phyloP scores from a whole-genome alignment of 2,113 vertebrate genomes.

The Neopipo cinnamomea region DNA sequence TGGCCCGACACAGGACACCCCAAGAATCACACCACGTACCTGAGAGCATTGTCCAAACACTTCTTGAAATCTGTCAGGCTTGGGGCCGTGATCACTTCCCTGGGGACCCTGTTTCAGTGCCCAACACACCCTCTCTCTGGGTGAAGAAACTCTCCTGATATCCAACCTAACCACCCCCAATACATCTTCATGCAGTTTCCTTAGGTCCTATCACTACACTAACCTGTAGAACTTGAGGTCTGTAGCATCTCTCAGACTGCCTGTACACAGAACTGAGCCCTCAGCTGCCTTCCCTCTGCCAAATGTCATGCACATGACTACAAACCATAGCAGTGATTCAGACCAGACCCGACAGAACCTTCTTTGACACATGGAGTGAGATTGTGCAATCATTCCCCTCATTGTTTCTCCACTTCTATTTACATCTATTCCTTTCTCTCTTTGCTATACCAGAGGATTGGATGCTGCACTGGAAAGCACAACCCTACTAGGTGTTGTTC shows the following conservation, averaged over 20 bases:
- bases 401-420: background rate
- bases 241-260: background rate
- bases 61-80: background rate
- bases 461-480: background rate
- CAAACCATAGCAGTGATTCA: background rate
- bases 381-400: rapidly evolving
- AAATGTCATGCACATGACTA: rapidly evolving
- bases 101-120: background rate
- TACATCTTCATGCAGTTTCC: rapidly evolving
- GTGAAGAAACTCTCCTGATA: background rate
- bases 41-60: background rate
- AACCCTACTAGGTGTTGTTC: background rate
- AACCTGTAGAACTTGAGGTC: background rate
- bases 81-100: background rate
- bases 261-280: background rate
- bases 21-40: rapidly evolving
- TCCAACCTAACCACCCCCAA: background rate
- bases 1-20: too few relatives aligned
- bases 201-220: background rate
- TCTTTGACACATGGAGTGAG: rapidly evolving
- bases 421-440: background rate
- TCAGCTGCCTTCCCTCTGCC: background rate
- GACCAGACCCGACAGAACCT: background rate
- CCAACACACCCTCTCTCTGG: rapidly evolving
- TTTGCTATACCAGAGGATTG: background rate